Evolutionary conservation across 1,140 invertebrate genomes (phyloP).

Genomic region (Acromyrmex heyeri): DNA sequence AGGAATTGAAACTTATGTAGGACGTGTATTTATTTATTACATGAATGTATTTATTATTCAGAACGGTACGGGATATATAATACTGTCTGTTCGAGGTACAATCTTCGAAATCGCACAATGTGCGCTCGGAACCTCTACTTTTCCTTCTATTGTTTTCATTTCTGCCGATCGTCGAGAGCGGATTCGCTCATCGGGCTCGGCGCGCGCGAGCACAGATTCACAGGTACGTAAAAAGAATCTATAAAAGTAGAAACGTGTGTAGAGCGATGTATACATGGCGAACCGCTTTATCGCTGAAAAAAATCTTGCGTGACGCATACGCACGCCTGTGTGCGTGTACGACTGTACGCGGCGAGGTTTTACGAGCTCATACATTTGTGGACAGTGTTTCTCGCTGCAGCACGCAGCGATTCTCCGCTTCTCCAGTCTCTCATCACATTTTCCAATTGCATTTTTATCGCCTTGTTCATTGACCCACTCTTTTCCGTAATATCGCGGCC

Average conservation of each 20-base stretch:
- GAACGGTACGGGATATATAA: neutral
- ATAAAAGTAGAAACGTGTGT: conserved; percentile 5
- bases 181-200: neutral
- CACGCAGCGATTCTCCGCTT: neutral
- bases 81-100: neutral
- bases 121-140: neutral
- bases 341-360: conserved; percentile 13
- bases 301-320: conserved; percentile 32
- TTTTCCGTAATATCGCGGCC: conserved; percentile 12
- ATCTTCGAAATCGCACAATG: neutral
- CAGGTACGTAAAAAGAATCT: conserved; percentile 37
- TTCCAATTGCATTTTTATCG: conserved; percentile 47
- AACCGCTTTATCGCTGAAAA: conserved; percentile 44
- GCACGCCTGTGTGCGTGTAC: neutral
- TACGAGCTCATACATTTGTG: conserved; percentile 44
- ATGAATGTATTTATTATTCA: neutral
- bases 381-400: neutral
- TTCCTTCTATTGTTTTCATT: neutral
- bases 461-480: conserved; percentile 35
- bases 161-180: neutral
- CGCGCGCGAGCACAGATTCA: neutral
- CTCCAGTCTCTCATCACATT: conserved; percentile 3
- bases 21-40: neutral
- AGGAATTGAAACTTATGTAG: neutral
- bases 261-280: neutral